Percentiles rank a stretch among this genome's conserved stretches.
Evolutionary conservation across 2,113 vertebrate species (phyloP).

Genomic region (Smithornis capensis): DNA sequence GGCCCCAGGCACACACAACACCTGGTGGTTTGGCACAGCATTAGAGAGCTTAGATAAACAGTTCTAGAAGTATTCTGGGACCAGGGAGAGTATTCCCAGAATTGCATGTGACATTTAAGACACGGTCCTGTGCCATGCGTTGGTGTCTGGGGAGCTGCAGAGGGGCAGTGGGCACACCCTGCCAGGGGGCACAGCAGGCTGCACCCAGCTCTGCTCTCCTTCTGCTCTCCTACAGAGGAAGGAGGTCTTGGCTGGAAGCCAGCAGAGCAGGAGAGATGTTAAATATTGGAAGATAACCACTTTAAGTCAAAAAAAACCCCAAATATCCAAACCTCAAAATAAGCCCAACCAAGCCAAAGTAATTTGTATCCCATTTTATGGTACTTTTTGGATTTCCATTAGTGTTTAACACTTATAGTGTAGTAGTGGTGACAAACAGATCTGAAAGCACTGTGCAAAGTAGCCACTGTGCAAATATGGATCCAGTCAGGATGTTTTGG

Average conservation of each 20-base stretch:
- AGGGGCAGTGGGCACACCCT: background rate
- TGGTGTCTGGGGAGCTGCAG: background rate
- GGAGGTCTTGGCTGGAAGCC: background rate
- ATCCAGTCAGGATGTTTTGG: background rate
- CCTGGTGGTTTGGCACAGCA: conserved; percentile 40
- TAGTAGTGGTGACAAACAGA: background rate
- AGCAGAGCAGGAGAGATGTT: background rate
- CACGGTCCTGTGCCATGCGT: background rate
- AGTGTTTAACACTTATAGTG: background rate
- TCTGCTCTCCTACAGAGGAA: background rate
- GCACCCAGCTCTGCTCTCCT: background rate
- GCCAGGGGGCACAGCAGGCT: background rate
- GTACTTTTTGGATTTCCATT: background rate
- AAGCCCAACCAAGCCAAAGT: background rate
- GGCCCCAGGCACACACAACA: conserved; percentile 36
- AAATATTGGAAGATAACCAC: background rate
- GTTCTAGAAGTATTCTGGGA: background rate
- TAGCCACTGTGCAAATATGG: background rate
- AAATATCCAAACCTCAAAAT: background rate
- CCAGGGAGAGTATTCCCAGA: background rate
- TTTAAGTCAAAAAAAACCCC: accelerated
- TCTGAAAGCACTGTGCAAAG: background rate
- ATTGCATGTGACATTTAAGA: background rate
- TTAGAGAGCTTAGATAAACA: conserved; percentile 25
- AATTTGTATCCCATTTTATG: background rate